A percentile compares a stretch with the other conserved stretches of the same genome.
phyloP scores from a whole-genome alignment of 2,113 vertebrate species.

The Calidris pygmaea region DNA sequence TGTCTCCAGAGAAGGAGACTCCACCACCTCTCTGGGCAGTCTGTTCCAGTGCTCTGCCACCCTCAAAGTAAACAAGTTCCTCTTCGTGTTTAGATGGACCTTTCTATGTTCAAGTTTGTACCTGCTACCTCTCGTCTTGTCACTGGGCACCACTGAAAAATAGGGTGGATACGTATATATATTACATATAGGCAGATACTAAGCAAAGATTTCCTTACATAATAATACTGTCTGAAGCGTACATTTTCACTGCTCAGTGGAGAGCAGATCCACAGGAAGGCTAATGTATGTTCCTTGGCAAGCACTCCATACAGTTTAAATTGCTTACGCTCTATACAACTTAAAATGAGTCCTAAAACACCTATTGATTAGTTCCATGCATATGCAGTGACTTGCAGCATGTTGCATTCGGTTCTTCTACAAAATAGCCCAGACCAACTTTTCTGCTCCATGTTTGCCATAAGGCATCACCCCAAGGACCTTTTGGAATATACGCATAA shows the following conservation, averaged over 20 bases:
- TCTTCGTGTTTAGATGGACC: too few species aligned
- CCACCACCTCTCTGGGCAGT: too few species aligned
- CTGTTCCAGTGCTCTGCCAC: too few species aligned
- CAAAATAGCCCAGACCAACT: neutral
- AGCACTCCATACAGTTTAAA: neutral
- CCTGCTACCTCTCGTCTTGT: too few species aligned
- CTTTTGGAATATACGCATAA: neutral
- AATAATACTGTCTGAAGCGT: neutral
- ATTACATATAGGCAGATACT: neutral
- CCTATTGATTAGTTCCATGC: neutral
- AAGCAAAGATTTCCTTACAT: neutral
- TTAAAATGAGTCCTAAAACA: neutral
- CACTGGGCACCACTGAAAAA: too few species aligned
- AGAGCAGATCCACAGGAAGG: neutral
- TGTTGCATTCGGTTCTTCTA: neutral
- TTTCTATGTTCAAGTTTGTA: too few species aligned
- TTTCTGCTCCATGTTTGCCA: neutral
- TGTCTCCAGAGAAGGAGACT: too few species aligned
- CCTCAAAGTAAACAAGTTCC: too few species aligned
- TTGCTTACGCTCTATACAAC: neutral
- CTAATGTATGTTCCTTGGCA: neutral
- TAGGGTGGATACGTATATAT: too few species aligned
- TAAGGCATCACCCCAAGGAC: neutral
- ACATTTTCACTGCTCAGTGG: neutral
- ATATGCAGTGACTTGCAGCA: neutral